Conservation (phyloP, 2,888 invertebrate species). For the Lasioglossum marginatum region DNA sequence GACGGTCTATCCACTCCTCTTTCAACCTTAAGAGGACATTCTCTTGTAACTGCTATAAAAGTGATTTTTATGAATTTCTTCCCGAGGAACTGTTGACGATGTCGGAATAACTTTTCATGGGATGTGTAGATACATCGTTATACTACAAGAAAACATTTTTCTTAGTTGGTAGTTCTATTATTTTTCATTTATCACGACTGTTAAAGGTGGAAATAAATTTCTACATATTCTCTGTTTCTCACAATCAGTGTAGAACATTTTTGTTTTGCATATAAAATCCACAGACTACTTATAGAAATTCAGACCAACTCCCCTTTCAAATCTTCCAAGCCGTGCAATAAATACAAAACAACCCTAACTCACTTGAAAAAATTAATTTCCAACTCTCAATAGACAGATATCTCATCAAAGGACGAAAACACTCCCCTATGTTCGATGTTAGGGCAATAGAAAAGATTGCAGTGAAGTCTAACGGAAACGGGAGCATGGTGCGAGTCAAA, state of each 20-base stretch:
- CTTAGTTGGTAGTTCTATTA: too few species aligned
- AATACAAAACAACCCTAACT: neutral
- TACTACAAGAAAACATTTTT: too few species aligned
- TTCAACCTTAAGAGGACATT: neutral
- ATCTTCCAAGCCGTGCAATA: neutral
- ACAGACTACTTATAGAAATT: too few species aligned
- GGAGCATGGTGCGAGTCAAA: neutral
- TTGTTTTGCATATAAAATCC: neutral
- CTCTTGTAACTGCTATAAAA: neutral
- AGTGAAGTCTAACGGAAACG: neutral
- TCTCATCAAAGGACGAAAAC: neutral
- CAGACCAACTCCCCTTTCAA: too few species aligned
- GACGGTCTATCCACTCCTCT: neutral
- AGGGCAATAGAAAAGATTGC: neutral
- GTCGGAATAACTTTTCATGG: too few species aligned
- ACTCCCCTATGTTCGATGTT: neutral
- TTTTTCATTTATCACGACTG: neutral
- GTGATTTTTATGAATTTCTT: neutral
- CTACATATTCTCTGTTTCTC: neutral
- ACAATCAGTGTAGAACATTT: too few species aligned
- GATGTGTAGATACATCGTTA: too few species aligned
- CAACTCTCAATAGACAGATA: neutral
- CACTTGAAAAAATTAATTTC: neutral
- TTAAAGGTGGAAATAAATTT: neutral
- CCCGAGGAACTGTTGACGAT: neutral